Base-by-base conservation (phyloP, 2,888 invertebrate species). In the Cheilosia grossa region DNA sequence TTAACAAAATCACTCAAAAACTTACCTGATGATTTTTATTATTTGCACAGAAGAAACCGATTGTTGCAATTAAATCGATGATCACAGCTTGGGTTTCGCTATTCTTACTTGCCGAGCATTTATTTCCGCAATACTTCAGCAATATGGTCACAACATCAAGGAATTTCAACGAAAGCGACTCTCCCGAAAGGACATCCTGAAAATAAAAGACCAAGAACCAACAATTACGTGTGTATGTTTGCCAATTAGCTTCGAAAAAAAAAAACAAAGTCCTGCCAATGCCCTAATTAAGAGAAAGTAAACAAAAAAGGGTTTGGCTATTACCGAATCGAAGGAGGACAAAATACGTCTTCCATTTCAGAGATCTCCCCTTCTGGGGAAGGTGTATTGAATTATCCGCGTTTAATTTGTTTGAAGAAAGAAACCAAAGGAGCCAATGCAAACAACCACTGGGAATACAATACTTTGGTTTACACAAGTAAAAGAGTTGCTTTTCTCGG, bases 1-100 rank as follows among this genome's bases (percentile, higher is more conserved):
- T 33, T 30, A 72, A 53, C 4, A 33, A 17, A 49, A 49, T 58
- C 17, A 33, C 49, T 27, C 17, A 58, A 30, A 3, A 10, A 74
- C 87, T 87, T 87, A 90, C 91, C 89, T 92, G 92, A 88, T 92
- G 91, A 81, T 90, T 88, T 17, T 89, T 89, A 89, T 91, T 92
- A 87, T 92, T 92, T 70, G 91, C 90, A 86, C 91, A 90, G 69
- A 92, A 91, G 89, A 92, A 92, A 79, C 92, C 91, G 87, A 92
- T 85, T 72, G 92, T 89, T 69, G 92, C 91, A 88, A 92, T 90
- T 89, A 92, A 89, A 89, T 92, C 92, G 72, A 92, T 90, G 59
- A 92, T 88, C 90, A 92, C 90, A 72, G 91, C 90, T 77, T 90
- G 90, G 37, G 90, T 90, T 88, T 92, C 92, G 64, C 87, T 90